Conservation (phyloP, 2,113 vertebrate genomes). For the Cyanoliseus patagonus region DNA sequence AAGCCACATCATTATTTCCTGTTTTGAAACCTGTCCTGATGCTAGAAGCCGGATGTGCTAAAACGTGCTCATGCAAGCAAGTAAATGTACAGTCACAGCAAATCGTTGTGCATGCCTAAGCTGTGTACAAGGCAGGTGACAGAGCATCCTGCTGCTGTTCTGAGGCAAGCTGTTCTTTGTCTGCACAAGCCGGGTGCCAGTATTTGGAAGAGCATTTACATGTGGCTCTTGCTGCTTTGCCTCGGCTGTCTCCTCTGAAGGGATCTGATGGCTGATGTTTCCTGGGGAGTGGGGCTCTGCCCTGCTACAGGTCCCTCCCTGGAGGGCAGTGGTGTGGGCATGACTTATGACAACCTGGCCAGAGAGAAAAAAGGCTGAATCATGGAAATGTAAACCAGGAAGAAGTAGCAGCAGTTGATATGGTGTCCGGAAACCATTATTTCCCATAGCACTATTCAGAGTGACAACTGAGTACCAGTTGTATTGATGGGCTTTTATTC, state of each 20-base stretch:
- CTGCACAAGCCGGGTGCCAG: not conserved
- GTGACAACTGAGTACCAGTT: not conserved
- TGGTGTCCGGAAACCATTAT: not conserved
- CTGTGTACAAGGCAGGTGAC: fast-evolving
- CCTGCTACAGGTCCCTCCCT: not conserved
- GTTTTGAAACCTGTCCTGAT: not conserved
- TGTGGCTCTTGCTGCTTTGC: not conserved
- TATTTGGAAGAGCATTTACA: not conserved
- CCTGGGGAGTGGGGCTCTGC: not conserved
- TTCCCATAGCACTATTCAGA: fast-evolving
- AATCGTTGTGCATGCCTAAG: not conserved
- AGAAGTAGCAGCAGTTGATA: not conserved
- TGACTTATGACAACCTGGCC: not conserved
- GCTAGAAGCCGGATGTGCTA: not conserved
- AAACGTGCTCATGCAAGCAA: not conserved
- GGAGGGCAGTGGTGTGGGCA: not conserved
- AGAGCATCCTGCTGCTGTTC: not conserved
- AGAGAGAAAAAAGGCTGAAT: not conserved
- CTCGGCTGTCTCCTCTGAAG: not conserved
- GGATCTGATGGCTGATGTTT: not conserved
- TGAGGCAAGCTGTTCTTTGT: not conserved
- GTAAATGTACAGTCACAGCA: too few relatives aligned
- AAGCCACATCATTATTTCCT: not conserved
- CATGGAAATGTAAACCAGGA: not conserved
- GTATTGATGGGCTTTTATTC: not conserved